Conservation (phyloP, 2,797 vertebrate species). For the Nyctibius grandis region DNA sequence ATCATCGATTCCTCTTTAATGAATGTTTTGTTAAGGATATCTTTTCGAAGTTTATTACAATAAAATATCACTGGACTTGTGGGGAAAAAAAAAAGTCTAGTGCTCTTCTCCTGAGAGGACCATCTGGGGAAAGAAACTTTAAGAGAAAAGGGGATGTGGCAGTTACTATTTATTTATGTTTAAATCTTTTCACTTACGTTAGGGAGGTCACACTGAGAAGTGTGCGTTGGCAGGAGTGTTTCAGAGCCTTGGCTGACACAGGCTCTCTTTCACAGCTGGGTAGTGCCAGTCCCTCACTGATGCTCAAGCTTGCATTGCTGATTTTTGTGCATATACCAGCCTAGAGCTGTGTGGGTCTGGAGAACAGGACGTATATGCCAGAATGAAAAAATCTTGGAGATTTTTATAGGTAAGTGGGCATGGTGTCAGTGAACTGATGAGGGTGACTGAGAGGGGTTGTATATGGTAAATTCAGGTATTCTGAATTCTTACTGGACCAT, state of each 20-base stretch:
- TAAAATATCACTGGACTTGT: neutral
- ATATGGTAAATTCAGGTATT: neutral
- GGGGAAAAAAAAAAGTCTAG: neutral
- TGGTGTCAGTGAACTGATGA: neutral
- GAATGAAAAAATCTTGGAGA: neutral
- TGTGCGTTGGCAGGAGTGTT: neutral
- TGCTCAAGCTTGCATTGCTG: neutral
- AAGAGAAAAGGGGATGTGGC: neutral
- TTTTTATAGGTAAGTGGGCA: neutral
- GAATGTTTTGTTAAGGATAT: neutral
- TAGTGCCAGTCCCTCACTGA: neutral
- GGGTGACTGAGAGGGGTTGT: neutral
- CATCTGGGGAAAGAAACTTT: neutral
- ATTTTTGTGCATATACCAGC: neutral
- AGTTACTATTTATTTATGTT: neutral
- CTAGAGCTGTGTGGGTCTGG: neutral
- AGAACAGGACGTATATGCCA: neutral
- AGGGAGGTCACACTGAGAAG: neutral
- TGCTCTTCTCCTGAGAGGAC: neutral
- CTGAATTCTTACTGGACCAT: neutral
- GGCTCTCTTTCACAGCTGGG: neutral
- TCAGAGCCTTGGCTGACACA: neutral
- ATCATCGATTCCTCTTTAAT: neutral
- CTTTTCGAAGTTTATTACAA: neutral
- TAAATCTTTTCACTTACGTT: neutral